A percentile compares a stretch with the other conserved stretches of the same genome.
These are phyloP conservation scores for Austrofundulus limnaeus DNA, from an alignment of 2,113 vertebrate genomes.

Conservation along the genomic window DNA sequence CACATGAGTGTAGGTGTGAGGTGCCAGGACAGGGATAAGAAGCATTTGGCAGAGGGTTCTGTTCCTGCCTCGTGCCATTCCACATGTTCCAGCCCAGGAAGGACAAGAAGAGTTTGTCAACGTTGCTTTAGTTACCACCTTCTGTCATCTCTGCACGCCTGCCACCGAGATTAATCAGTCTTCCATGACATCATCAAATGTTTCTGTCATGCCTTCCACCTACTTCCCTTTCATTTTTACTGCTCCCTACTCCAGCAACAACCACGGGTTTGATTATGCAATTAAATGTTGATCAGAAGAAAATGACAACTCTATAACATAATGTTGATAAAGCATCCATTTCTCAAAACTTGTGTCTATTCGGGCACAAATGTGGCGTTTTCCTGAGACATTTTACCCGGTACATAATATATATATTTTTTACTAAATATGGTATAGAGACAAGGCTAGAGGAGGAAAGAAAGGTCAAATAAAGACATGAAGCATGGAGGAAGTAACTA, in stretches of 20 bases:
- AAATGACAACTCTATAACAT: conserved; percentile 4
- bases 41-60: conserved; percentile 42
- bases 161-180: conserved; percentile 11
- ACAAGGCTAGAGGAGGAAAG: conserved; percentile 1
- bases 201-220: conserved; percentile 22
- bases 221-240: neutral
- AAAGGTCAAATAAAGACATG: conserved; percentile 2
- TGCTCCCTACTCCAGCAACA: neutral
- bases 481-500: neutral
- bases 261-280: neutral
- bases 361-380: conserved; percentile 39
- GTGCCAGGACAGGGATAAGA: conserved; percentile 46
- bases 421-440: conserved; percentile 26
- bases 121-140: conserved; percentile 25
- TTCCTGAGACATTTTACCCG: conserved; percentile 48
- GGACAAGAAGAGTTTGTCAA: conserved; percentile 15
- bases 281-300: conserved; percentile 10
- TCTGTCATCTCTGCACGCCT: conserved; percentile 2
- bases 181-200: conserved; percentile 62
- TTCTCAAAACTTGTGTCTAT: conserved; percentile 10
- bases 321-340: conserved; percentile 31
- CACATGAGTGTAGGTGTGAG: conserved; percentile 44
- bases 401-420: conserved; percentile 59
- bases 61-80: conserved; percentile 20
- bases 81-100: conserved; percentile 19